Evolutionary conservation across 1,140 invertebrate genomes (phyloP).

Genomic region (Lysiphlebus fabarum): DNA sequence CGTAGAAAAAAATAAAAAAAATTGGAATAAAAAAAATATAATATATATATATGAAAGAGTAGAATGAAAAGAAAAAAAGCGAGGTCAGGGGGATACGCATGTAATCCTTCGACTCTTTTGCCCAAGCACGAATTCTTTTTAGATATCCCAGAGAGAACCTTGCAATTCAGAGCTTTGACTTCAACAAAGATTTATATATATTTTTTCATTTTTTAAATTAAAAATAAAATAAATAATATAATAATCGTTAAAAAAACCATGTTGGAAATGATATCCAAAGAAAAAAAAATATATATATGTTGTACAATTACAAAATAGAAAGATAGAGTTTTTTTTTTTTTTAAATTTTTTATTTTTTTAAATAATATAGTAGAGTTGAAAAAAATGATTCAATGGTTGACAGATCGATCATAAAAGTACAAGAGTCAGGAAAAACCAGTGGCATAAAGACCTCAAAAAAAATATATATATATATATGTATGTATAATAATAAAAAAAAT

Average conservation of each 20-base stretch:
- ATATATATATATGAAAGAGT: slow-evolving; percentile 1
- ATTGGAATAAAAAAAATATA: slow-evolving; percentile 8
- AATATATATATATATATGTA: too few relatives aligned
- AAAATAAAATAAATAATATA: slow-evolving; percentile 4
- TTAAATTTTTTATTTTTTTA: too few relatives aligned
- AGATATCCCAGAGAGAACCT: slow-evolving; percentile 1
- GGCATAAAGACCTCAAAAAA: slow-evolving; percentile 25
- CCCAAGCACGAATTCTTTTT: slow-evolving; percentile 27
- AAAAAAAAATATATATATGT: not conserved
- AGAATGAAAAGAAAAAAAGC: slow-evolving; percentile 14
- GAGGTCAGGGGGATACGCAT: slow-evolving; percentile 23
- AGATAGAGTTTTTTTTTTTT: too few relatives aligned
- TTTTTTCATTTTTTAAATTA: slow-evolving; percentile 5
- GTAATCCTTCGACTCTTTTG: slow-evolving; percentile 29
- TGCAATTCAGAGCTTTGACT: too few relatives aligned
- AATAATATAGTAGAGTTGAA: too few relatives aligned
- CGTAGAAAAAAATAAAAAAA: slow-evolving; percentile 2
- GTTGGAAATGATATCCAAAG: not conserved
- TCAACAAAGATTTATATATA: not conserved
- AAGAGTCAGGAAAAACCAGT: slow-evolving; percentile 1
- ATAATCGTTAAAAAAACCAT: too few relatives aligned
- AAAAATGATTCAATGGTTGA: too few relatives aligned
- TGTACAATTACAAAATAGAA: not conserved
- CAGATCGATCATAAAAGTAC: too few relatives aligned
- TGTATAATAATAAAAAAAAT: too few relatives aligned